Evolutionary conservation across 1,140 invertebrate genomes (phyloP).

Genomic region (Ips typographus): DNA sequence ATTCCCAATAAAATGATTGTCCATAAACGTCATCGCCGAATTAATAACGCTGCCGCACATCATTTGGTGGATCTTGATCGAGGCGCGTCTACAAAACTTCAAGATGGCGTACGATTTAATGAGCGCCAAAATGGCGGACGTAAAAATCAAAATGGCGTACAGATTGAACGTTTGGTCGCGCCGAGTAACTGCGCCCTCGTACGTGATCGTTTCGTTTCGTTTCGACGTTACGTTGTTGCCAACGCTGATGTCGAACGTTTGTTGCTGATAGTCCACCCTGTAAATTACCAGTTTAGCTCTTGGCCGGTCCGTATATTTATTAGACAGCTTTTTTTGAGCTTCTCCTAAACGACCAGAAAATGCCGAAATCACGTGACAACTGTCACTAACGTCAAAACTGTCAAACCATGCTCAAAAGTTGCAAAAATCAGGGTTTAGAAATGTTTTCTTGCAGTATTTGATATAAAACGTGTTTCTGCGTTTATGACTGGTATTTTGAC

Average conservation of each 20-base stretch:
- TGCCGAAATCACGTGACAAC: too few relatives aligned
- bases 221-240: constrained; percentile 28
- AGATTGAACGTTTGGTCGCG: constrained; percentile 28
- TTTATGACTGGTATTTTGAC: too few relatives aligned
- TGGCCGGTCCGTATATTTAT: too few relatives aligned
- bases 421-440: too few relatives aligned
- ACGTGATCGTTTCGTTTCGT: constrained; percentile 25
- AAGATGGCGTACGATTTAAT: constrained; percentile 31
- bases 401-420: too few relatives aligned
- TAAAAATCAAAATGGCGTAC: constrained; percentile 30
- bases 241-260: constrained; percentile 11
- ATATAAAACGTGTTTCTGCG: too few relatives aligned
- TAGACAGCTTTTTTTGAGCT: too few relatives aligned
- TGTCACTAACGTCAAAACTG: too few relatives aligned
- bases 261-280: constrained; percentile 36
- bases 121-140: constrained; percentile 29
- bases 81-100: constrained; percentile 31
- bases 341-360: too few relatives aligned
- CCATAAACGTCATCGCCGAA: constrained; percentile 43
- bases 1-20: constrained; percentile 45
- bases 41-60: constrained; percentile 40
- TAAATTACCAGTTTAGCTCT: too few relatives aligned
- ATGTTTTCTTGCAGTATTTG: too few relatives aligned
- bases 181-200: constrained; percentile 8
- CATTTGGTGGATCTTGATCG: constrained; percentile 40